Percentiles rank a stretch among this genome's conserved stretches.
Evolutionary conservation across 2,888 invertebrate genomes (phyloP).

Genomic region (Agrotis segetum): DNA sequence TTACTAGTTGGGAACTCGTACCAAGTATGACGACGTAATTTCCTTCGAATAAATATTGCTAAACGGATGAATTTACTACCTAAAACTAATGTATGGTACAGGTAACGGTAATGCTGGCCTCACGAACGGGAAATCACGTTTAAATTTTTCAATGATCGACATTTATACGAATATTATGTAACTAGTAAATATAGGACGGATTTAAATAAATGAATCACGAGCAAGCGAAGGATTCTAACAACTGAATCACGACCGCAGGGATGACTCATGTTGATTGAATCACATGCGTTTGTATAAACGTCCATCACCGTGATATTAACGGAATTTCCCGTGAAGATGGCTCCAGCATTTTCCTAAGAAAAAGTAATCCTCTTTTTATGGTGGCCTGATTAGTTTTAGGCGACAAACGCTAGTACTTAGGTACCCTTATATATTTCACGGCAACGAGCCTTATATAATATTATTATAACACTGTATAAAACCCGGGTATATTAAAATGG

Average conservation of each 20-base stretch:
- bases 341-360: constrained; percentile 11
- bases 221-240: too few species aligned
- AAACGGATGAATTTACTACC: constrained; percentile 18
- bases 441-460: constrained; percentile 16
- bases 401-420: constrained; percentile 31
- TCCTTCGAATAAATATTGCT: neutral
- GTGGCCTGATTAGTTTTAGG: constrained; percentile 35
- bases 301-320: too few species aligned
- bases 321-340: too few species aligned
- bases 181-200: too few species aligned
- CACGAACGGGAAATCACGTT: too few species aligned
- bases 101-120: too few species aligned
- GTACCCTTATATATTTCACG: constrained; percentile 26
- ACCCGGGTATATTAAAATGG: constrained; percentile 25
- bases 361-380: constrained; percentile 22
- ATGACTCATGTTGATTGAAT: too few species aligned
- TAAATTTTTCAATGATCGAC: too few species aligned
- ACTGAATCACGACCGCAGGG: too few species aligned
- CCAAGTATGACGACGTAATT: constrained; percentile 22
- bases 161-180: too few species aligned
- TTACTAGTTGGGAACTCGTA: constrained; percentile 24
- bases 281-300: too few species aligned
- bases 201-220: too few species aligned
- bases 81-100: constrained; percentile 9
- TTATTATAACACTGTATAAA: constrained; percentile 33